phyloP scores from a whole-genome alignment of 30 jellyfish, hydroid and myxozoan genomes.

The Hydractinia echinata region DNA sequence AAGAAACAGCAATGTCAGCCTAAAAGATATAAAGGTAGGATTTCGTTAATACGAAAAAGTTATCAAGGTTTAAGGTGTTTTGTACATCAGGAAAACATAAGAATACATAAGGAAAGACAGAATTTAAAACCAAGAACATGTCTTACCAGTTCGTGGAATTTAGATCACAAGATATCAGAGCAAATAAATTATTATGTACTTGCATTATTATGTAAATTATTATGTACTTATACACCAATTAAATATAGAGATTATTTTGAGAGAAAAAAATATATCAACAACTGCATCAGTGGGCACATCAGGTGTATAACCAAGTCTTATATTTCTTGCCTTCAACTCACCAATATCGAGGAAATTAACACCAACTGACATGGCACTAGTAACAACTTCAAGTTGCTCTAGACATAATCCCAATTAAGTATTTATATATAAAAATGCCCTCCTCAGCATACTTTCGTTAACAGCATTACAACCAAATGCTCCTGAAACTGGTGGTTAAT shows the following conservation, averaged over 20 bases:
- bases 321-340: constrained; percentile 55
- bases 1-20: constrained; percentile 80
- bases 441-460: no score
- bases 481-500: no score
- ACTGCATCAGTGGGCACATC: constrained; percentile 85
- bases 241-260: not conserved
- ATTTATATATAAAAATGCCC: no score
- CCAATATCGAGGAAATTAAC: constrained; percentile 54
- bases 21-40: constrained; percentile 5
- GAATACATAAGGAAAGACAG: not conserved
- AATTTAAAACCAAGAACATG: no score
- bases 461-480: no score
- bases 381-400: constrained; percentile 55
- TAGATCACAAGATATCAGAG: no score
- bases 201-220: no score
- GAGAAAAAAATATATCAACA: constrained; percentile 19
- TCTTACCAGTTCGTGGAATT: no score
- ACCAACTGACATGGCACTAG: constrained; percentile 74
- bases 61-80: not conserved
- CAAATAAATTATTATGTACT: no score
- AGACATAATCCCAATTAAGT: no score
- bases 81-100: not conserved
- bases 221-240: no score
- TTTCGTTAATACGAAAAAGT: not conserved
- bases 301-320: constrained; percentile 76